A percentile compares a stretch with the other conserved stretches of the same genome.
phyloP scores from a whole-genome alignment of 2,113 vertebrate species.

The Grallaria varia region DNA sequence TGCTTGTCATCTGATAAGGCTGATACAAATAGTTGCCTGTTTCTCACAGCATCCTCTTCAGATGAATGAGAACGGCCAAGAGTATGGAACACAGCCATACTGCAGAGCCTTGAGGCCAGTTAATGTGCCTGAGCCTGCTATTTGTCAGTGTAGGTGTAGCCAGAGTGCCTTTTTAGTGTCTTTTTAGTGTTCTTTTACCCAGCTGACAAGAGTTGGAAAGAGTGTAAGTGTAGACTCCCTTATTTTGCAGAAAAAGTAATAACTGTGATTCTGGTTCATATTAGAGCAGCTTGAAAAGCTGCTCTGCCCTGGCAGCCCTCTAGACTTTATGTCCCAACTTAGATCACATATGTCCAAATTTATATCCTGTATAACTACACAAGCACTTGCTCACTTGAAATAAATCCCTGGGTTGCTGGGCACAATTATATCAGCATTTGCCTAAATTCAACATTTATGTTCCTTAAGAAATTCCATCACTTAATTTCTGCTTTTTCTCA shows the following conservation, averaged over 20 bases:
- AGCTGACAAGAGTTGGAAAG: not conserved
- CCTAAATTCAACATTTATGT: not conserved
- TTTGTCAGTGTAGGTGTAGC: not conserved
- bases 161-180: not conserved
- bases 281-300: not conserved
- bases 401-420: not conserved
- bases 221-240: not conserved
- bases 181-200: not conserved
- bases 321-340: not conserved
- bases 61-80: not conserved
- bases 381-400: not conserved
- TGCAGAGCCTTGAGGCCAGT: not conserved
- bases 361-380: not conserved
- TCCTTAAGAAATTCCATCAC: not conserved
- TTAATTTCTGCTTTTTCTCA: not conserved
- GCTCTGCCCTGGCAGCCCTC: not conserved
- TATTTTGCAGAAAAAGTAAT: not conserved
- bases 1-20: not conserved
- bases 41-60: not conserved
- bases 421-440: not conserved
- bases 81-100: not conserved
- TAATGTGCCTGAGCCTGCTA: accelerated
- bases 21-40: not conserved
- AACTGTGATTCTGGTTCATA: not conserved
- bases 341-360: not conserved